Evolutionary conservation across 1,140 invertebrate genomes (phyloP), one percentile per base, ranked within the genome.

Genomic region (Harpegnathos saltator): DNA sequence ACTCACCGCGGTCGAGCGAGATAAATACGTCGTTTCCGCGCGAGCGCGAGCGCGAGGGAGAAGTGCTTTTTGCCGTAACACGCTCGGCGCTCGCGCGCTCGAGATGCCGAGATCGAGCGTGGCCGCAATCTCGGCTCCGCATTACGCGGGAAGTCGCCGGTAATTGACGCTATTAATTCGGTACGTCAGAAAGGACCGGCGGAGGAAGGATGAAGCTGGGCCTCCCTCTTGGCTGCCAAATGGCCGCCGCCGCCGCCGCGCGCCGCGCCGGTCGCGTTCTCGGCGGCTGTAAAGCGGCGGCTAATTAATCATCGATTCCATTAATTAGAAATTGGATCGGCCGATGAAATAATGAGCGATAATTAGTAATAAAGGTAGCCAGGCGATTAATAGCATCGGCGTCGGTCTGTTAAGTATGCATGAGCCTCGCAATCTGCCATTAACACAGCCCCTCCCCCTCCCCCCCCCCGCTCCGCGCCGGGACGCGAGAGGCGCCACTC

Each of bases 61-160:
- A 54, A 74, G 68, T 50, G 65, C 52, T 71, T 80, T 71, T 80
- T 9, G 65, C 15, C 59, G 52, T 78, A n/a, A 69, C 14, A 2
- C 11, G 15, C 19, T 44, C 38, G 15, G 1, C 29, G 5, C n/a
- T 24, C 15, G 2, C 12, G 33, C 17, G 4, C 69, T n/a, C n/a
- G n/a, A n/a, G 52, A 58, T 65, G 33, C 71, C 71, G 59, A n/a
- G n/a, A 80, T 48, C 7, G 50, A 69, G 14, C 15, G n/a, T 69
- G 56, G 2, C 22, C 66, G 29, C 33, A 69, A 71, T 58, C 3
- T 71, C 24, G 24, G 17, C 14, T 66, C n/a, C n/a, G 12, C 44
- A 66, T 77, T 54, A 15, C 1, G 17, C n/a, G 22, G 14, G 17
- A 26, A 19, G 14, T 68, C 22, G 15, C 17, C 17, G 3, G 7